Base-by-base conservation (phyloP, 53 echinoderm and acorn worm genomes). In the Holothuria scabra region DNA sequence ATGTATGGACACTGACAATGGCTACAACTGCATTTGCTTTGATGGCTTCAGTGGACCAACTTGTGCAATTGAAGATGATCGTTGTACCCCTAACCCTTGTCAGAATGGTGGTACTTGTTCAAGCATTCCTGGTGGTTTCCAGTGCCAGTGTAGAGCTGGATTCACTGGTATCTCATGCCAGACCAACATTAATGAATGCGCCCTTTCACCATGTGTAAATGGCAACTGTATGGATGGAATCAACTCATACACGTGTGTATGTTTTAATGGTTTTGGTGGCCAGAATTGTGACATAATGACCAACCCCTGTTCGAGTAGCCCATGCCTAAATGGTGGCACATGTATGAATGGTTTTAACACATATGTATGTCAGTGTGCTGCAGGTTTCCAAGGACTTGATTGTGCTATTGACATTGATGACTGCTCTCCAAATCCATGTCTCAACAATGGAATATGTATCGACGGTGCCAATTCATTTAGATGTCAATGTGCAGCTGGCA, bases 361-460 rank as follows among this genome's bases (percentile, higher is more conserved):
- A 5, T 64, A 76, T 1, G 28, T 87, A 5, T 93, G 93, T 74
- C 30, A 84, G 20, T 93, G 93, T 62, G 35, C 60, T 0, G 62
- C 81, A 0, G 93, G 93, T 9, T 93, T 86, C 46, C 65, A 61
- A 46, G 82, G 82, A 12, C 32, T 63, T 29, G 44, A 63, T 14
- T 81, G 82, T 34, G 29, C 14, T 22, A 88, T 46, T 46, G 74
- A 84, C 63, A 84, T 74, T 26, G 58, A 84, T 76, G 78, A 65
- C 26, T 88, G 88, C 28, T 56, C 55, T 26, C 55, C 24, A 28
- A 18, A 37, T 28, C 88, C 88, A 0, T 88, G 93, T 60, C 33
- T 85, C 31, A 90, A 93, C 28, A 83, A 87, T 52, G 93, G 90
- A 18, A 85, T 79, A 14, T 93, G 93, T 57, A 23, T 84, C 18